Evolutionary conservation across 2,113 vertebrate genomes (phyloP), one percentile per base, ranked within the genome.

Genomic region (Coturnix japonica): DNA sequence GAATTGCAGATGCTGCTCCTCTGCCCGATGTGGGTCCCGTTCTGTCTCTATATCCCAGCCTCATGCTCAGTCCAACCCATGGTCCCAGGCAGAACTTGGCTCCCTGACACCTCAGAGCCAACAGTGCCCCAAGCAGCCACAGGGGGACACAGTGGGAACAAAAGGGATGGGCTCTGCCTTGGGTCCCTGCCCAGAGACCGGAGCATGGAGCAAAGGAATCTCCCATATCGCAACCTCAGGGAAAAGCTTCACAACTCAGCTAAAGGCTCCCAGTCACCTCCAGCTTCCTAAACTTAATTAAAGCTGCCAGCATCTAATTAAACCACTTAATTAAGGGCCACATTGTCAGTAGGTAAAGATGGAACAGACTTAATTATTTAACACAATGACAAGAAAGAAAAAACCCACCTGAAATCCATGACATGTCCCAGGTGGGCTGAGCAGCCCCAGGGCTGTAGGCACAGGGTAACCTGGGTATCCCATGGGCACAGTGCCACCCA

Each of bases 271-370:
- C 74, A 81, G 81, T 90, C 77, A 87, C 90, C 72, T 95, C 81
- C 19, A 63, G 75, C 64, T 81, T 77, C 90, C 94, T 90, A 96
- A 95, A 96, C 95, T 93, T 97, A 97, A 97, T 97, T 97, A 96
- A 95, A 96, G 83, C 76, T 86, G 96, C 96, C 96, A 96, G 95
- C 89, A 85, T 97, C 96, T 95, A 96, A 96, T 97, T 96, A 97
- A 97, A 96, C 90, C 91, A 97, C 94, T 97, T 96, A 95, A 97
- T 96, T 96, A 97, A 96, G 87, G 90, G 89, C 92, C 91, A 93
- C 81, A 33, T 90, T 95, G 94, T 94, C 86, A 83, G 94, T 76
- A 95, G 93, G 94, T 90, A 96, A 94, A 91, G 91, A 94, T 85
- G 75, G 93, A 93, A 74, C 66, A 81, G 94, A 93, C 91, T 93